Evolutionary conservation across 2,797 vertebrate species (phyloP).

Genomic region (Bradypodion pumilum): DNA sequence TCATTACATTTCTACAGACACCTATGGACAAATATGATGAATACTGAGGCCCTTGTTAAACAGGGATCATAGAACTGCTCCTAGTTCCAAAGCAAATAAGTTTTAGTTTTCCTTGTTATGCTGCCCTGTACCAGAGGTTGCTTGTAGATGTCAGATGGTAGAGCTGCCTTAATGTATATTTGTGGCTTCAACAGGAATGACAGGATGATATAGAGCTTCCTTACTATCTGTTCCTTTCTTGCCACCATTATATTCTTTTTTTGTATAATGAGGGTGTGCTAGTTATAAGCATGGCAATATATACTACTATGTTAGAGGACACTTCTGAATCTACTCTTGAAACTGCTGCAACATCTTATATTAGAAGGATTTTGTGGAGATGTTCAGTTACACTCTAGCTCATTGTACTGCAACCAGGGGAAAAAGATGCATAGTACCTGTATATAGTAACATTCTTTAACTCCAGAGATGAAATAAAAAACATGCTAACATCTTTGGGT

Average conservation of each 20-base stretch:
- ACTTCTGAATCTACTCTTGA: background rate
- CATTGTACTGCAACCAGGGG: accelerated
- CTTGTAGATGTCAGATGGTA: background rate
- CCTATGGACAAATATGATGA: background rate
- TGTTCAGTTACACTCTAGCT: background rate
- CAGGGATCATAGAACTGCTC: background rate
- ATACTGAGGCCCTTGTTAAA: background rate
- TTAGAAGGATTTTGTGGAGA: background rate
- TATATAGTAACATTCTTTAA: too few relatives aligned
- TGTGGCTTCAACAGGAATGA: background rate
- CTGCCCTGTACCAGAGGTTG: background rate
- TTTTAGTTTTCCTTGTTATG: background rate
- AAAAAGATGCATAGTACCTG: too few relatives aligned
- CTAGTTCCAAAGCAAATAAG: too few relatives aligned
- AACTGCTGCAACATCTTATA: background rate
- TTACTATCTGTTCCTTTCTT: background rate
- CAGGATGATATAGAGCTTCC: background rate
- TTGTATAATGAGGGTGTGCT: background rate
- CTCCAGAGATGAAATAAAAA: background rate
- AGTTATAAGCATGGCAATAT: background rate
- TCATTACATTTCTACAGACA: background rate
- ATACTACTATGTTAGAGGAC: too few relatives aligned
- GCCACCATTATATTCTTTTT: background rate
- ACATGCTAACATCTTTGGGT: background rate
- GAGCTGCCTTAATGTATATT: background rate